Evolutionary conservation across 2,888 invertebrate genomes (phyloP).

Genomic region (Yponomeuta evonymella): DNA sequence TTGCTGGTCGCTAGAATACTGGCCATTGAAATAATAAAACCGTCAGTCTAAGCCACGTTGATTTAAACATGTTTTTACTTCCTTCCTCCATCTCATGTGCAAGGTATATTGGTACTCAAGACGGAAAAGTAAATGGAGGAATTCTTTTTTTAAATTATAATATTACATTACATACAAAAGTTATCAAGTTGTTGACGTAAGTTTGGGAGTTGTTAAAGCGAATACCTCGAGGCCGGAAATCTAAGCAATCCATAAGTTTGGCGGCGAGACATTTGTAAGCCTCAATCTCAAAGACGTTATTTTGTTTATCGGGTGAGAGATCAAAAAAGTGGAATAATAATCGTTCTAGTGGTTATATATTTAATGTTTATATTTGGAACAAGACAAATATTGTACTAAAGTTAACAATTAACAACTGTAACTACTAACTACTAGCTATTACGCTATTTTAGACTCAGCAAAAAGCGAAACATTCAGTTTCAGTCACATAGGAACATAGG

Average conservation of each 20-base stretch:
- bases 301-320: too few relatives aligned
- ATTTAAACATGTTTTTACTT: slow-evolving; percentile 9
- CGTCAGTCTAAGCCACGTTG: slow-evolving; percentile 11
- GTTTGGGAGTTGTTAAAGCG: not conserved
- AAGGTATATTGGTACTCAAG: not conserved
- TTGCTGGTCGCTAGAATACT: slow-evolving; percentile 4
- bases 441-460: too few relatives aligned
- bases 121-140: not conserved
- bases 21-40: slow-evolving; percentile 13
- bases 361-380: too few relatives aligned
- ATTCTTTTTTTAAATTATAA: not conserved
- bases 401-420: too few relatives aligned
- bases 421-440: too few relatives aligned
- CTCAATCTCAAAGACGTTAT: too few relatives aligned
- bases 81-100: not conserved
- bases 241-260: not conserved
- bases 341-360: too few relatives aligned
- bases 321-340: too few relatives aligned
- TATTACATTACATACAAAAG: slow-evolving; percentile 2
- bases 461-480: too few relatives aligned
- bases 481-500: too few relatives aligned
- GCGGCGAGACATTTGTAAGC: too few relatives aligned
- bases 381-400: too few relatives aligned
- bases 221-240: not conserved
- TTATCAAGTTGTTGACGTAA: not conserved